Evolutionary conservation across 2,797 vertebrate genomes (phyloP).

Genomic region (Artibeus jamaicensis): DNA sequence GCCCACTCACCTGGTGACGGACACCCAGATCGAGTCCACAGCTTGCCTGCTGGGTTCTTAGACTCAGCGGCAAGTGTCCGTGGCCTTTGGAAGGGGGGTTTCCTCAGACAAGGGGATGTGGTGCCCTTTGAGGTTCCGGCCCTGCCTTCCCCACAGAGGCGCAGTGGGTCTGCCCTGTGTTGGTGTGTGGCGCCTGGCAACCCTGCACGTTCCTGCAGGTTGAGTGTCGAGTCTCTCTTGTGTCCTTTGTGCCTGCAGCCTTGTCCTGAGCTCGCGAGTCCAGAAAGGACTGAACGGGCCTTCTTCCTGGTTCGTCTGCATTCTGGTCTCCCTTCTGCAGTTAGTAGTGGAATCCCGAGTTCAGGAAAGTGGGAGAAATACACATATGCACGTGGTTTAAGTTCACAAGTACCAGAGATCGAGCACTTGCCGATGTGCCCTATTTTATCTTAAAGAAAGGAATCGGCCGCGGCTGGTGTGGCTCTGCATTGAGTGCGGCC

Average conservation of each 20-base stretch:
- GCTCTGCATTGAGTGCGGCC: too few species aligned
- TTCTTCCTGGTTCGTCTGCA: neutral
- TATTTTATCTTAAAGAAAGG: neutral
- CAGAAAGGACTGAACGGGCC: neutral
- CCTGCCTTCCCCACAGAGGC: neutral
- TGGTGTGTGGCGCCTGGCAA: neutral
- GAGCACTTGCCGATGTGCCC: neutral
- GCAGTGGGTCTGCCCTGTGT: neutral
- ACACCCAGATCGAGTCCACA: neutral
- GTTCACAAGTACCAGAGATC: neutral
- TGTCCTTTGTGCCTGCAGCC: neutral
- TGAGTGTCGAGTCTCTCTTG: neutral
- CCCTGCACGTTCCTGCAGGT: too few species aligned
- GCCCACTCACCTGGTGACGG: neutral
- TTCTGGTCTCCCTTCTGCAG: neutral
- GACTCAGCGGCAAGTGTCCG: neutral
- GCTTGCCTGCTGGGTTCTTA: neutral
- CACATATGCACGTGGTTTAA: accelerated
- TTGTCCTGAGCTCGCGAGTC: neutral
- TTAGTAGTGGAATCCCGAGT: neutral
- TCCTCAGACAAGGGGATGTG: neutral
- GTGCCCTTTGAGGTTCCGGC: neutral
- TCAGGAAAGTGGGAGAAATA: neutral
- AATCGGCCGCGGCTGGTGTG: neutral
- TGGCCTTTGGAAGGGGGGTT: neutral